Evolutionary conservation across 2,797 vertebrate genomes (phyloP), one percentile per base, ranked within the genome.

Genomic region (Galagoides demidoff): DNA sequence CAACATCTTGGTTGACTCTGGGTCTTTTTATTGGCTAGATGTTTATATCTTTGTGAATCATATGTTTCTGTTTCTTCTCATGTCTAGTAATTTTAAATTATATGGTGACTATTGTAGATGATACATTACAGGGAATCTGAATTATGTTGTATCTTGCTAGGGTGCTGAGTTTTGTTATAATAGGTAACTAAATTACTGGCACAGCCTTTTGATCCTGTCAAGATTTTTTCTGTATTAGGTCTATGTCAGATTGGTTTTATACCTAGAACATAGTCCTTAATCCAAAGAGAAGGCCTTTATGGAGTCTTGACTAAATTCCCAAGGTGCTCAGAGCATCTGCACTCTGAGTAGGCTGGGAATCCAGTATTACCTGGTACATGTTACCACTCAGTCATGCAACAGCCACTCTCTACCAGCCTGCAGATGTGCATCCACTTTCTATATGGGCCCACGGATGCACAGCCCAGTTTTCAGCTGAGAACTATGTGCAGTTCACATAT

Each of bases 211-310:
- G 25, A 64, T 82, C 13, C n/a, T 20, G 2, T 87, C 61, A 89
- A 17, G 25, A 29, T 13, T 63, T 87, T 13, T 88, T 87, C 19
- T 79, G 78, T 93, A 63, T 66, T 77, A 74, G 52, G 27, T 87
- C 70, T 61, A 2, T 66, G 78, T 96, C n/a, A 45, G 31, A 68
- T 83, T 94, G 66, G 20, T 89, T 91, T 89, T 39, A 63, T 23
- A 55, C 37, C 13, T 73, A 61, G 25, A 66, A 43, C 11, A 7
- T 91, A 37, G 0, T 16, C 34, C 52, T 79, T 70, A 55, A 7
- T 77, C 64, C 64, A 88, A 4, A 85, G 16, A 23, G 23, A 8
- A 34, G 52, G 43, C 73, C 43, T 83, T 61, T 83, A 10, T 70
- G 29, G 8, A 66, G 49, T 90, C 27, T 19, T 81, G 7, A 70